Conservation (phyloP, 2,797 vertebrate species). For the Coreius guichenoti region DNA sequence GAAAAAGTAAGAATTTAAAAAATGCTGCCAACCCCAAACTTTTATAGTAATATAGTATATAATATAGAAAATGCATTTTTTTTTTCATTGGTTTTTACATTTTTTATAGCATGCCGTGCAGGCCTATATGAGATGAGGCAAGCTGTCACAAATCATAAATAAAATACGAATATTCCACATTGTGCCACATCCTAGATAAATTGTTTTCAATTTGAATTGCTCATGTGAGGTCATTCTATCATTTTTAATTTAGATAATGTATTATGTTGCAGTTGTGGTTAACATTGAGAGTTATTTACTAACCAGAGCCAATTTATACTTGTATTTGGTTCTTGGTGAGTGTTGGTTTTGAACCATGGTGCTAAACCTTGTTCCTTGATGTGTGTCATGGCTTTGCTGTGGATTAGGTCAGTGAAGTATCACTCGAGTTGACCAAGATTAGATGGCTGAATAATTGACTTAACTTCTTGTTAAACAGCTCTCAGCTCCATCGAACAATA, state of each 20-base stretch:
- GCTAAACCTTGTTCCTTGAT: slow-evolving; percentile 12
- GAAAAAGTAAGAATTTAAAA: no score
- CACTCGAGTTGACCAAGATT: slow-evolving; percentile 13
- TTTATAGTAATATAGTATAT: no score
- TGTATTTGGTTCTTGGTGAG: not conserved
- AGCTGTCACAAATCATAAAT: no score
- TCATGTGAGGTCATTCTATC: not conserved
- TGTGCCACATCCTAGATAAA: not conserved
- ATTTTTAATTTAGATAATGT: not conserved
- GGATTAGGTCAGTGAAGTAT: slow-evolving; percentile 13
- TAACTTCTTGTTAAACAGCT: slow-evolving; percentile 19
- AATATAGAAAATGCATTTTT: no score
- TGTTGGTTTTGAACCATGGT: not conserved
- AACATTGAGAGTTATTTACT: not conserved
- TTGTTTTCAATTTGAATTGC: not conserved
- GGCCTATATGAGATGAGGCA: no score
- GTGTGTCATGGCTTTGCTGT: slow-evolving; percentile 32
- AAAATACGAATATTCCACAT: no score
- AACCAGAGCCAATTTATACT: not conserved
- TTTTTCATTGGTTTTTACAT: no score
- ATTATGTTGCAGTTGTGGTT: not conserved
- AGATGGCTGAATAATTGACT: slow-evolving; percentile 37
- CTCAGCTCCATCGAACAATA: slow-evolving; percentile 9
- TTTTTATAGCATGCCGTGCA: no score
- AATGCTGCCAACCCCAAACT: no score